phyloP scores from a whole-genome alignment of 1,140 invertebrate species.

The Trypoxylus dichotomus region DNA sequence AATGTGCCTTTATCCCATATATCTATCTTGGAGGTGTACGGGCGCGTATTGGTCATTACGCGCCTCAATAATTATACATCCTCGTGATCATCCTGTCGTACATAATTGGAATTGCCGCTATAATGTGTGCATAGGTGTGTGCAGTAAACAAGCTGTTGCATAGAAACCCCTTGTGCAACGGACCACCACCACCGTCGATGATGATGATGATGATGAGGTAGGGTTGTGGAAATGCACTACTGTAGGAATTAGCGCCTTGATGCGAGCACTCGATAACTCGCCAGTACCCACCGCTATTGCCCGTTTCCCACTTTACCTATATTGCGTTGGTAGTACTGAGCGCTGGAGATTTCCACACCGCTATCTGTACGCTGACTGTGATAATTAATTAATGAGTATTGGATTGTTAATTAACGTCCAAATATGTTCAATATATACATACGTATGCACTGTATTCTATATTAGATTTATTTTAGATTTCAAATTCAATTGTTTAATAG shows the following conservation, averaged over 20 bases:
- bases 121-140: slow-evolving; percentile 46
- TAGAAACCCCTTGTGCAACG: slow-evolving; percentile 39
- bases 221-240: slow-evolving; percentile 34
- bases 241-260: slow-evolving; percentile 39
- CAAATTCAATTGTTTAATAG: too few species aligned
- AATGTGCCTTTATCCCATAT: neutral
- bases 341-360: slow-evolving; percentile 9
- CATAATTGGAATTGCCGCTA: slow-evolving; percentile 36
- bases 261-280: slow-evolving; percentile 31
- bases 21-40: slow-evolving; percentile 3
- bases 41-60: slow-evolving; percentile 31
- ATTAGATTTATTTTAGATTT: neutral
- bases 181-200: slow-evolving; percentile 1
- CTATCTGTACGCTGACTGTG: slow-evolving; percentile 15
- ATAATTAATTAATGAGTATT: slow-evolving; percentile 33
- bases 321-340: neutral
- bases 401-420: slow-evolving; percentile 31
- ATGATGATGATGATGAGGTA: slow-evolving; percentile 15
- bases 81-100: slow-evolving; percentile 35
- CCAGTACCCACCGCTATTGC: neutral
- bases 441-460: neutral
- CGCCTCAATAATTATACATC: slow-evolving; percentile 33
- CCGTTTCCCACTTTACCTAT: neutral
- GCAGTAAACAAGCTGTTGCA: slow-evolving; percentile 49
- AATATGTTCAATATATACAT: too few species aligned